phyloP scores from a whole-genome alignment of 1,140 invertebrate species.

The Hydropsyche tenuis region DNA sequence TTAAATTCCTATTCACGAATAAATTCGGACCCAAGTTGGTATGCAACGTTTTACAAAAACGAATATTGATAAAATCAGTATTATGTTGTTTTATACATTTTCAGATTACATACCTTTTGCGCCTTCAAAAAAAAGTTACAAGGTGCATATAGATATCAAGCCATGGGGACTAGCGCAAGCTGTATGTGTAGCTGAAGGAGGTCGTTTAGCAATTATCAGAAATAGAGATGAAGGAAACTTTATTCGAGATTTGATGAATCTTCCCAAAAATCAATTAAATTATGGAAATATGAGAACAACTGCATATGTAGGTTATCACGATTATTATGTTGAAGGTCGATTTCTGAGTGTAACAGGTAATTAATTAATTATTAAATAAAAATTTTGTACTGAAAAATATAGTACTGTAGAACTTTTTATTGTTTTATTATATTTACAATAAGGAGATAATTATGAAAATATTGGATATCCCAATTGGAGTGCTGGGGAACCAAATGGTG shows the following conservation, averaged over 20 bases:
- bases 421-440: too few species aligned
- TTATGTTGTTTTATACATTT: too few species aligned
- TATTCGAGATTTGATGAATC: neutral
- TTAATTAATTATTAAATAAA: neutral
- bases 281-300: neutral
- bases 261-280: neutral
- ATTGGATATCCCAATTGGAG: too few species aligned
- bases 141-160: constrained; percentile 7
- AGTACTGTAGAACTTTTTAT: too few species aligned
- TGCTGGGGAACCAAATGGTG: too few species aligned
- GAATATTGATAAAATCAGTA: too few species aligned
- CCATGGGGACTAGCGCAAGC: constrained; percentile 31
- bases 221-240: constrained; percentile 27
- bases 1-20: too few species aligned
- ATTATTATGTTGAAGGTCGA: neutral
- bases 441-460: too few species aligned
- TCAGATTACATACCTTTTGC: too few species aligned
- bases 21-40: too few species aligned
- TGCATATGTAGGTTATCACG: neutral
- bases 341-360: constrained; percentile 1
- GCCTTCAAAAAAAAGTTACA: constrained; percentile 13
- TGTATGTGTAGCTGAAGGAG: constrained; percentile 39
- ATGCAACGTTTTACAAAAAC: too few species aligned
- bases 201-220: constrained; percentile 41
- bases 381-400: too few species aligned